Evolutionary conservation across 2,888 invertebrate genomes (phyloP).

Genomic region (Dynastes hyllus): DNA sequence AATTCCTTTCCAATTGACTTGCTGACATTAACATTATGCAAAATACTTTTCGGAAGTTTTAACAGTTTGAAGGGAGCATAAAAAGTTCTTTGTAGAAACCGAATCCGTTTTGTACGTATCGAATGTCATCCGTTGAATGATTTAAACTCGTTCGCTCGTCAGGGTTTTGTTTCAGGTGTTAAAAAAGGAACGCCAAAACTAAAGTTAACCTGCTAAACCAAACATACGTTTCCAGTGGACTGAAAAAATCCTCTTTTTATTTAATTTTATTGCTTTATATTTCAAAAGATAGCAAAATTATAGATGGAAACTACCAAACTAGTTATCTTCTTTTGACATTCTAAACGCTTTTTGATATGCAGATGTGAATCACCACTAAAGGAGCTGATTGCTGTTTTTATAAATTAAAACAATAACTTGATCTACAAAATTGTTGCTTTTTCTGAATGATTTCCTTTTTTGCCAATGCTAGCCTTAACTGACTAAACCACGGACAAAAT

Average conservation of each 20-base stretch:
- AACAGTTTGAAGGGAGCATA: conserved; percentile 47
- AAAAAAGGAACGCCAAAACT: conserved; percentile 9
- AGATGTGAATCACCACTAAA: no score
- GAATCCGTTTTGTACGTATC: conserved; percentile 55
- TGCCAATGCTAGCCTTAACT: no score
- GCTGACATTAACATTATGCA: conserved; percentile 52
- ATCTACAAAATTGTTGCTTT: no score
- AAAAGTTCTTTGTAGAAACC: conserved; percentile 54
- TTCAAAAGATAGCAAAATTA: no score
- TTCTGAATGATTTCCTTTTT: no score
- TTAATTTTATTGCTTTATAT: neutral
- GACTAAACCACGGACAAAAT: no score
- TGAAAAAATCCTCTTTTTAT: neutral
- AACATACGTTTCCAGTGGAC: neutral
- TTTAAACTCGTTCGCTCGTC: conserved; percentile 41
- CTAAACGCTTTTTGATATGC: no score
- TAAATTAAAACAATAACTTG: no score
- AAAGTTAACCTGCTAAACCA: conserved; percentile 9
- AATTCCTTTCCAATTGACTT: conserved; percentile 51
- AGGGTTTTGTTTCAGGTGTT: conserved; percentile 45
- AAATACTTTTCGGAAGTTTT: conserved; percentile 52
- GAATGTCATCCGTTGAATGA: conserved; percentile 57
- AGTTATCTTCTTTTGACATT: no score
- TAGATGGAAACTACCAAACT: no score
- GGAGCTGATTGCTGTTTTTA: no score